Evolutionary conservation across 1,140 invertebrate species (phyloP), one percentile per base, ranked within the genome.

Genomic region (Hermetia illucens): DNA sequence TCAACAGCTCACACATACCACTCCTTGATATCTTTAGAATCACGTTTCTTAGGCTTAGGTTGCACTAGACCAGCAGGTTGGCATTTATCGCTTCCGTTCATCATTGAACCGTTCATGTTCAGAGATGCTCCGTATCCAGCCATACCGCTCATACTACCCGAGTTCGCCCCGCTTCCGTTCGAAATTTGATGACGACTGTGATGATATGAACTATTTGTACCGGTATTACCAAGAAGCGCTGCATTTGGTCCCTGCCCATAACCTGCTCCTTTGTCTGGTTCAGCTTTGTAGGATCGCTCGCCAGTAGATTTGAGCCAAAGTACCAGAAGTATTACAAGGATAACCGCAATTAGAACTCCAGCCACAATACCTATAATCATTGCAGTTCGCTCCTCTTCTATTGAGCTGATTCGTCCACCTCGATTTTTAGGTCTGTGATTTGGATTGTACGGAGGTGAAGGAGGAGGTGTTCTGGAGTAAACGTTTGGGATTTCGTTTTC

Each of bases 341-440:
- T 81, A 40, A 95, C 81, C 18, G 86, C 85, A 49, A 95, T 91
- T 29, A 95, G 66, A 5, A 88, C 82, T 17, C 84, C 88, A 1
- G 87, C 88, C 39, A 92, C 87, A 42, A 94, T 90, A 44, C 83
- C 82, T 25, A 91, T 86, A 30, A 90, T 79, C 43, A 90, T 66
- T 3, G 74, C 79, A 0, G 76, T 76, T 46, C 74, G 75, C 44
- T 81, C 78, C 5, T 77, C 77, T 19, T 76, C 73, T 44, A 80
- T 77, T 1, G 77, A 77, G 22, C 70, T 77, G 49, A 82, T 79
- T 31, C 76, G 66, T 32, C 75, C 72, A 21, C 67, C 65, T 68
- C 65, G 35, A 62, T 61, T 42, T 62, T 68, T 44, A 52, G 24
- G 6, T 25, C 43, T 25, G 38, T 36, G 29, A 30, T 39, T 49